Base-by-base conservation (phyloP, 1,140 invertebrate genomes). In the Copidosoma floridanum region DNA sequence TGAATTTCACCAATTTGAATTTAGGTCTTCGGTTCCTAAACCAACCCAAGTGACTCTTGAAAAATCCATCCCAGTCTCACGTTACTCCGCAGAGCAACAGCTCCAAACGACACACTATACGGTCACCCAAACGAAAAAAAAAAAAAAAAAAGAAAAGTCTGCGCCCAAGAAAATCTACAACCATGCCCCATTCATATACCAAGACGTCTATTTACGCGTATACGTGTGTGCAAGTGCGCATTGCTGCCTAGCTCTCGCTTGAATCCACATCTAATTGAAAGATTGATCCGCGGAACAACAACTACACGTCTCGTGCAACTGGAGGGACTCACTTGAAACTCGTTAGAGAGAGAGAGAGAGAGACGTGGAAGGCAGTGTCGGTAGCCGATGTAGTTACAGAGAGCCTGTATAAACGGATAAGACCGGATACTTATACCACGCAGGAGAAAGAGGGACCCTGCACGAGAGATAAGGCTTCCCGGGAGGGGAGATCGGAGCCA, bases 251-350 rank as follows among this genome's bases (percentile, higher is more conserved):
- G n/a, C n/a, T n/a, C n/a, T n/a, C 32, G 50, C 56, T 59, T 68
- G 70, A 72, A 71, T 71, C 67, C 32, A 35, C 21, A 20, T 50
- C 53, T 71, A 69, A 73, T 69, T 71, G 68, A 65, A 66, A 63
- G 66, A 72, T 66, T 64, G 68, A 69, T 65, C 64, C 53, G 38
- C 48, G 29, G 12, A 6, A 12, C 29, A 12, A 32, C 6, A 12
- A 32, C 12, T 32, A 8, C 29, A 32, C 29, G 29, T n/a, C 29
- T 32, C 6, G 6, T 32, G 29, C 29, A 6, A 32, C 29, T 12
- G 48, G 40, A 26, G 37, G 55, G 63, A 64, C 58, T 66, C 47
- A 51, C 60, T 50, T 58, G 27, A 43, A 68, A 68, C 66, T 68
- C 40, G 57, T 61, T 59, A 61, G 55, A 57, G 43, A 37, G 14